These are phyloP conservation scores for Tuberolachnus salignus DNA, from an alignment of 2,888 invertebrate genomes.

Conservation along the genomic window DNA sequence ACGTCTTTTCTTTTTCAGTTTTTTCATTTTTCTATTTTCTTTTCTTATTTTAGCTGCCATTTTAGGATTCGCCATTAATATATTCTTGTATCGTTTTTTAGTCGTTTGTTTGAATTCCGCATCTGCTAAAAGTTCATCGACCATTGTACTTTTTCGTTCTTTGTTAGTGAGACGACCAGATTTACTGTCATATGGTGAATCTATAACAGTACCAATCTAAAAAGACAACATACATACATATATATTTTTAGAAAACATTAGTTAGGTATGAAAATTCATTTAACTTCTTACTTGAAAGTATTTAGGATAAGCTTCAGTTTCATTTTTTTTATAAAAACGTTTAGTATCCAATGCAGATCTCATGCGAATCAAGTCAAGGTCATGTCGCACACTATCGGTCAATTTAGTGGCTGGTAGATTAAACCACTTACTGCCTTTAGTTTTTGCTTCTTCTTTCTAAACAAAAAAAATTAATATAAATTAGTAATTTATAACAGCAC, in stretches of 20 bases:
- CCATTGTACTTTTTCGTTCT: conserved; percentile 85
- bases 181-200: conserved; percentile 86
- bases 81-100: conserved; percentile 80
- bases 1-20: conserved; percentile 66
- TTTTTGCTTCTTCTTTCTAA: conserved; percentile 77
- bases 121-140: conserved; percentile 91
- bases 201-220: conserved; percentile 80
- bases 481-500: conserved; percentile 31
- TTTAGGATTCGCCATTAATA: conserved; percentile 74
- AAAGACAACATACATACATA: conserved; percentile 57
- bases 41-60: conserved; percentile 72
- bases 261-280: background rate
- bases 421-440: conserved; percentile 88
- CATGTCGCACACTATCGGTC: conserved; percentile 85
- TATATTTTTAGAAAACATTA: background rate
- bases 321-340: conserved; percentile 93
- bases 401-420: conserved; percentile 86
- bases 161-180: conserved; percentile 82
- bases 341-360: conserved; percentile 89
- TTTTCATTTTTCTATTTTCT: conserved; percentile 74
- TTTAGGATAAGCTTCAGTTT: conserved; percentile 84
- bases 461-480: conserved; percentile 59
- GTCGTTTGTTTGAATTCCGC: conserved; percentile 82
- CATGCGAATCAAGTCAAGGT: conserved; percentile 90
- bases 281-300: conserved; percentile 83